Evolutionary conservation across 2,888 invertebrate species (phyloP).

Genomic region (Tinea pellionella): DNA sequence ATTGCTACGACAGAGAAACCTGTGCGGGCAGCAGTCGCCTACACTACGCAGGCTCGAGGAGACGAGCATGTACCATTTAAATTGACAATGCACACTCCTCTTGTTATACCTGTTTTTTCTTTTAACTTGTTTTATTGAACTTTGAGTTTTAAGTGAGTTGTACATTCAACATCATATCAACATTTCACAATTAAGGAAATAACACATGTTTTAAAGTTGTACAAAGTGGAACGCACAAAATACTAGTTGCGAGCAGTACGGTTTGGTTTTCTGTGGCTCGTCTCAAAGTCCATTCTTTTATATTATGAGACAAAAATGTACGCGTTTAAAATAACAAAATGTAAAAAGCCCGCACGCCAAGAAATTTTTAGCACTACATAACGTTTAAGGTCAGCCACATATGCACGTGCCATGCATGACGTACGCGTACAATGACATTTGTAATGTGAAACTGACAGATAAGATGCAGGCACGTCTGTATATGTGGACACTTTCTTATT

Average conservation of each 20-base stretch:
- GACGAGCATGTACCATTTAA: too few species aligned
- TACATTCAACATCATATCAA: not conserved
- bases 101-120: too few species aligned
- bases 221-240: slow-evolving; percentile 27
- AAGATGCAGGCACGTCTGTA: too few species aligned
- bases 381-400: not conserved
- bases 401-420: too few species aligned
- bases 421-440: too few species aligned
- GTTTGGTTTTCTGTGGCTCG: slow-evolving; percentile 10
- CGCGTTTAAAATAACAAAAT: not conserved
- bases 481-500: too few species aligned
- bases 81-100: too few species aligned
- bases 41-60: too few species aligned
- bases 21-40: too few species aligned
- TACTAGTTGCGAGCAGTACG: slow-evolving; percentile 21
- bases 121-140: not conserved
- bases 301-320: not conserved
- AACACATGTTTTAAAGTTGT: not conserved
- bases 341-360: not conserved
- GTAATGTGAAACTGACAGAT: too few species aligned
- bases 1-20: too few species aligned
- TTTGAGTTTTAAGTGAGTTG: not conserved
- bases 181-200: slow-evolving; percentile 5
- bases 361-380: not conserved
- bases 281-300: not conserved